Evolutionary conservation across 2,797 vertebrate species (phyloP), one percentile per base, ranked within the genome.

Genomic region (Parauchenoglanis punctatus): DNA sequence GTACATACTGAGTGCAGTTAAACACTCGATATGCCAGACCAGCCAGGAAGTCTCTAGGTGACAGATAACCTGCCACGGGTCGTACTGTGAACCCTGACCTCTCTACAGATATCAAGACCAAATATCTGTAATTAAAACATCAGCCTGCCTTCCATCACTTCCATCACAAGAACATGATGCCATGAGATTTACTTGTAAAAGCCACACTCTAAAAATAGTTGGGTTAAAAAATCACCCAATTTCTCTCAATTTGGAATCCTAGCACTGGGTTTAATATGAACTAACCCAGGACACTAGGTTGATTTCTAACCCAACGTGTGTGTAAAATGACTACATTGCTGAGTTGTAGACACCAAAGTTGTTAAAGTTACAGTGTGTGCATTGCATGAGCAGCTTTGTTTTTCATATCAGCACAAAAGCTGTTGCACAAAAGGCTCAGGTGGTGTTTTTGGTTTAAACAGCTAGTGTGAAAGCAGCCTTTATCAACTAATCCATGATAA

Each of bases 11-110:
- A 12, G 98, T 99, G 84, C 98, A 99, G 90, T 99, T 97, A 89
- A 99, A 99, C 70, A 99, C 98, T 90, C 98, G 92, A 89, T 98
- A 99, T 1, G 98, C 98, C 90, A 99, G 92, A 88, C 97, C 98
- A 3, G 98, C 97, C 93, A 99, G 93, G 91, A 99, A 99, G 89
- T 99, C 98, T 78, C 98, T 94, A 0, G 98, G 98, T 31, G 98
- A 99, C 80, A 99, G 94, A 89, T 99, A 99, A 11, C 98, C 98
- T 61, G 98, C 98, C 44, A 99, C 98, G 0, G 98, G 98, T 77
- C 98, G 95, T 86, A 99, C 97, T 0, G 96, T 97, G 93, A 99
- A 99, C 10, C 98, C 98, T 58, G 98, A 98, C 46, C 96, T 95
- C 93, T 98, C 98, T 99, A 94, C 87, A 95, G 92, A 76, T 18